Evolutionary conservation across 2,888 invertebrate species (phyloP).

Genomic region (Andrena hattorfiana): DNA sequence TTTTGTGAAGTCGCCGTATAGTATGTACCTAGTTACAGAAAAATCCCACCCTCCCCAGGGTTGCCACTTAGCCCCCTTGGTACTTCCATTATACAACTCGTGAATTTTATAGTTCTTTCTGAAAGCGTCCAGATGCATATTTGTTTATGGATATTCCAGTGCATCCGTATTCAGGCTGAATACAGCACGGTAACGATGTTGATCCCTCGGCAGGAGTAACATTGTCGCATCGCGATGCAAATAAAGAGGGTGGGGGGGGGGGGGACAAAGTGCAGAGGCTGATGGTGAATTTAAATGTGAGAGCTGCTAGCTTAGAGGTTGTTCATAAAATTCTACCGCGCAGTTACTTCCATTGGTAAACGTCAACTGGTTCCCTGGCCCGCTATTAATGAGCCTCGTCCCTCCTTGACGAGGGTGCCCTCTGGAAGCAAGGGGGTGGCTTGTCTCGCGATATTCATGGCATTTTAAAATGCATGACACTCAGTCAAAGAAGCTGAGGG

Average conservation of each 20-base stretch:
- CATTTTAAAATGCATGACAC: constrained; percentile 66
- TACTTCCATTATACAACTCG: no score
- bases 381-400: constrained; percentile 23
- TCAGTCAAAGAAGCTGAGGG: constrained; percentile 17
- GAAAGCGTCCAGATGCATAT: neutral
- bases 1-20: no score
- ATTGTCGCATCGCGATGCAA: constrained; percentile 27
- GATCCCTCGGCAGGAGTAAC: constrained; percentile 1
- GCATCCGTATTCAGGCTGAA: constrained; percentile 22
- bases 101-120: neutral
- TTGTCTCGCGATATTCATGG: constrained; percentile 63
- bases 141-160: neutral
- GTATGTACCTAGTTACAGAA: no score
- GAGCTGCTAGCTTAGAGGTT: neutral
- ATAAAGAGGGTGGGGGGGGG: neutral
- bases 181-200: neutral
- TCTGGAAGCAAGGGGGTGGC: constrained; percentile 14
- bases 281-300: constrained; percentile 23
- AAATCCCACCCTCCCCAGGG: no score
- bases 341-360: constrained; percentile 32
- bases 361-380: constrained; percentile 15
- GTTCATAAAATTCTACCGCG: neutral
- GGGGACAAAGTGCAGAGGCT: constrained; percentile 21
- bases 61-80: no score
- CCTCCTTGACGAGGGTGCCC: constrained; percentile 38